A percentile compares a stretch with the other conserved stretches of the same genome.
Conservation (phyloP, 2,888 invertebrate genomes). For the Cantharis lateralis region DNA sequence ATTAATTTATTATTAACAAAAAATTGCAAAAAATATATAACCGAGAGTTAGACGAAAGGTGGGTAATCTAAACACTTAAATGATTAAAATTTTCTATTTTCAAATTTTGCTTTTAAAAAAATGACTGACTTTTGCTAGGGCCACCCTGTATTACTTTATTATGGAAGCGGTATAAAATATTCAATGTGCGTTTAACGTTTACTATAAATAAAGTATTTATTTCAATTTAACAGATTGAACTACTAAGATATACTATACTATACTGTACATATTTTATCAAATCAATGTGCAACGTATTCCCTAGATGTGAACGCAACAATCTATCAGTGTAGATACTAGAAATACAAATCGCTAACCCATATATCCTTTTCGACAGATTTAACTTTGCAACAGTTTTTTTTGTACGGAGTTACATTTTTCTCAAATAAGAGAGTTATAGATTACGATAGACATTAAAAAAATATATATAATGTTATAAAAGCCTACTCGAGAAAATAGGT, state of each 20-base stretch:
- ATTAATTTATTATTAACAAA: too few relatives aligned
- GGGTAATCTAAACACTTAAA: too few relatives aligned
- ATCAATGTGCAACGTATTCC: background rate
- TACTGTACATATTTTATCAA: background rate
- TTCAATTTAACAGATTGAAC: background rate
- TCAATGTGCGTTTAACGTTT: background rate
- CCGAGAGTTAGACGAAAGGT: too few relatives aligned
- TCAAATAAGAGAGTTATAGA: background rate
- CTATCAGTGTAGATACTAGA: slow-evolving; percentile 1
- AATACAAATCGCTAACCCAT: slow-evolving; percentile 2
- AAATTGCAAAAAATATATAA: too few relatives aligned
- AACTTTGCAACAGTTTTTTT: slow-evolving; percentile 1
- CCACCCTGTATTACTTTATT: background rate
- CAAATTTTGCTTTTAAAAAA: too few relatives aligned
- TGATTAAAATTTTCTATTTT: too few relatives aligned
- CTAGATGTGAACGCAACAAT: background rate
- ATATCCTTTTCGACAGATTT: slow-evolving; percentile 4
- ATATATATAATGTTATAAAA: background rate
- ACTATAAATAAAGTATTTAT: background rate
- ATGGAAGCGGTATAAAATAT: background rate
- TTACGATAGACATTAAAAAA: background rate
- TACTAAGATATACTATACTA: background rate
- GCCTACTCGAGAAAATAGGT: background rate
- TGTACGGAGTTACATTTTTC: background rate
- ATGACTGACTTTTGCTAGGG: too few relatives aligned